phyloP scores from a whole-genome alignment of 2,113 vertebrate genomes.

The Crocuta crocuta region DNA sequence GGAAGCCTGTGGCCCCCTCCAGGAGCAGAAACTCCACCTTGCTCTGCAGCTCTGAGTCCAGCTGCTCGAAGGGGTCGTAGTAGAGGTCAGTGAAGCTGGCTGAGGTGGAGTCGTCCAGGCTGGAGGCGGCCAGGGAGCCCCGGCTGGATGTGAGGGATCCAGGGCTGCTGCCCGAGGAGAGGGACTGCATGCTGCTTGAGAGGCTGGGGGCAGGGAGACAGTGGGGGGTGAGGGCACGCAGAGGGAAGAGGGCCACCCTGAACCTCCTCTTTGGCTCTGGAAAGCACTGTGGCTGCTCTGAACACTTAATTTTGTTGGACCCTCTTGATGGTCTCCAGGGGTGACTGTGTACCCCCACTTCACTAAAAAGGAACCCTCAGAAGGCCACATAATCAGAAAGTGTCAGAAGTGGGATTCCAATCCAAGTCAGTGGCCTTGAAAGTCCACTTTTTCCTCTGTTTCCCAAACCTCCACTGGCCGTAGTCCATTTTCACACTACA shows the following conservation, averaged over 20 bases:
- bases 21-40: conserved; percentile 95
- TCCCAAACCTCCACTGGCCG: not conserved
- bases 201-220: conserved; percentile 85
- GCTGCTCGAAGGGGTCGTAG: conserved; percentile 92
- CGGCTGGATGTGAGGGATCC: conserved; percentile 96
- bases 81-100: conserved; percentile 97
- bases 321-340: not conserved
- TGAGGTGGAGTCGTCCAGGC: conserved; percentile 94
- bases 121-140: conserved; percentile 95
- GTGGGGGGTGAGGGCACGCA: rapidly evolving
- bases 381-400: not conserved
- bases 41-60: conserved; percentile 94
- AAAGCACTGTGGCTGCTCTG: rapidly evolving
- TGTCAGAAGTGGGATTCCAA: not conserved
- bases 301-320: rapidly evolving
- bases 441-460: not conserved
- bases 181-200: conserved; percentile 96
- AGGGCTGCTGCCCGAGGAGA: conserved; percentile 96
- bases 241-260: rapidly evolving
- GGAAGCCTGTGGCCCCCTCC: conserved; percentile 90
- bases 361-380: not conserved
- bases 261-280: rapidly evolving
- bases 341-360: rapidly evolving
- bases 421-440: not conserved
- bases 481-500: not conserved